A percentile compares a stretch with the other conserved stretches of the same genome.
Conservation (phyloP, 2,113 vertebrate genomes). For the Epinephelus cyanopodus region DNA sequence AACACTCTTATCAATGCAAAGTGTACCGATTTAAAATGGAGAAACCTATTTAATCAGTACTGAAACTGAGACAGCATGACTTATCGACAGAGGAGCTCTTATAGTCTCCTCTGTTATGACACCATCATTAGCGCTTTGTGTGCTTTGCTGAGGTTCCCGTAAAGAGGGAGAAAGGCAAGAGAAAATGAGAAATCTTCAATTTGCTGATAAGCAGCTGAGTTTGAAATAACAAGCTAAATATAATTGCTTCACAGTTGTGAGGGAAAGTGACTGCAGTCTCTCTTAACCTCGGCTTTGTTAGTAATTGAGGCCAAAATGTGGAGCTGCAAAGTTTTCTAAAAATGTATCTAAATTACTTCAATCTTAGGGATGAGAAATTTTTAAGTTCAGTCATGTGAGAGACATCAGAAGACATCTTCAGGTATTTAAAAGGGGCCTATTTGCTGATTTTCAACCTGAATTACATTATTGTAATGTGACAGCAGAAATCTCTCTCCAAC, state of each 20-base stretch:
- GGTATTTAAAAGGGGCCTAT: background rate
- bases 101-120: constrained; percentile 20
- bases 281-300: constrained; percentile 31
- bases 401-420: background rate
- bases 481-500: background rate
- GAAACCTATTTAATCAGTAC: constrained; percentile 17
- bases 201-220: constrained; percentile 55
- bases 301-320: constrained; percentile 43
- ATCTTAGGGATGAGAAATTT: background rate
- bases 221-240: constrained; percentile 38
- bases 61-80: constrained; percentile 11
- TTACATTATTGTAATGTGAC: background rate
- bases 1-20: background rate
- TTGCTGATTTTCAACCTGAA: background rate
- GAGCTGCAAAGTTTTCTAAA: background rate
- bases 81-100: constrained; percentile 16
- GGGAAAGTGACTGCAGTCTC: constrained; percentile 12
- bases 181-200: constrained; percentile 50
- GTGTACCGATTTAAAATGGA: background rate
- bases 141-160: constrained; percentile 19
- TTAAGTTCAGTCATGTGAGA: background rate
- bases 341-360: background rate
- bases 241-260: constrained; percentile 42
- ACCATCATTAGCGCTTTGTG: constrained; percentile 43
- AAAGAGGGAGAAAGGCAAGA: constrained; percentile 12